Conservation (phyloP, 2,888 invertebrate species). For the Listrodromus nycthemerus region DNA sequence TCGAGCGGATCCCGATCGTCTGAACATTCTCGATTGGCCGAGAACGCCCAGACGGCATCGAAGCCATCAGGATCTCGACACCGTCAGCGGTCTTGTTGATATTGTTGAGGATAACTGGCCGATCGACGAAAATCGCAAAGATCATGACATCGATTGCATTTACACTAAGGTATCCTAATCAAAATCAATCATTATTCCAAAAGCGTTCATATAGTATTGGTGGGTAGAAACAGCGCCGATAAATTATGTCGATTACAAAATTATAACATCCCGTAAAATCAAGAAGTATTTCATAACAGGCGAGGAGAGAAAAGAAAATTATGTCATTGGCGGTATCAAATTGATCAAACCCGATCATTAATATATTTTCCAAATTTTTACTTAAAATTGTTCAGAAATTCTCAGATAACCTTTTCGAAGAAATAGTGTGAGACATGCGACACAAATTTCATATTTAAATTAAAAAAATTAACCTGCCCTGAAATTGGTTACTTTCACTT, state of each 20-base stretch:
- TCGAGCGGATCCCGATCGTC: conserved; percentile 76
- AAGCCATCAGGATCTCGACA: conserved; percentile 82
- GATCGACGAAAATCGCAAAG: conserved; percentile 80
- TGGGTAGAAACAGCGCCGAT: not conserved
- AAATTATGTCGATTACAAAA: not conserved
- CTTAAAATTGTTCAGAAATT: too few relatives aligned
- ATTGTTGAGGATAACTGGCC: conserved; percentile 82
- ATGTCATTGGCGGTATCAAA: too few relatives aligned
- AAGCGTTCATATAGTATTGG: too few relatives aligned
- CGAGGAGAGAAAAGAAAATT: too few relatives aligned
- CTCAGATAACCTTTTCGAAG: too few relatives aligned
- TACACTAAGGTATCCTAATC: conserved; percentile 80
- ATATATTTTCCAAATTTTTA: too few relatives aligned
- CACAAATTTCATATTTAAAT: too few relatives aligned
- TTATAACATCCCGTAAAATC: not conserved
- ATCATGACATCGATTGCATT: conserved; percentile 81
- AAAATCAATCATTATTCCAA: conserved; percentile 24
- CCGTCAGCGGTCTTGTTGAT: conserved; percentile 82
- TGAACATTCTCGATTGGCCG: conserved; percentile 83
- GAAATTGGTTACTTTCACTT: too few relatives aligned
- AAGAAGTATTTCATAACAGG: too few relatives aligned
- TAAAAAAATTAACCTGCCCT: too few relatives aligned
- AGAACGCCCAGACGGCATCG: conserved; percentile 78
- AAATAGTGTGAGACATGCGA: too few relatives aligned
- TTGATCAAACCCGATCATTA: too few relatives aligned